Evolutionary conservation across 2,797 vertebrate genomes (phyloP).

Genomic region (Pogoniulus pusillus): DNA sequence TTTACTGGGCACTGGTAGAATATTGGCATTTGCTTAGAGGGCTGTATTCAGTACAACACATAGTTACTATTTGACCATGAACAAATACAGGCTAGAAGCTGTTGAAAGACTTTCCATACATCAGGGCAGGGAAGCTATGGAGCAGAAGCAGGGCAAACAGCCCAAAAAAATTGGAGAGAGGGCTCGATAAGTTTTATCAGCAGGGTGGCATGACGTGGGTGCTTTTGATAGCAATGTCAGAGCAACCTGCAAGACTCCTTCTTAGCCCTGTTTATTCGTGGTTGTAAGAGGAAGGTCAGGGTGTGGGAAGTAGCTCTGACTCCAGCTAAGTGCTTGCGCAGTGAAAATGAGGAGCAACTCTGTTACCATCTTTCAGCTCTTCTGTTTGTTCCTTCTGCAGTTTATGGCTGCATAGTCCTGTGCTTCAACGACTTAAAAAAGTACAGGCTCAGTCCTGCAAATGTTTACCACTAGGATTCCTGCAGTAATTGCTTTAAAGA

Average conservation of each 20-base stretch:
- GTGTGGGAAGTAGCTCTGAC: not conserved
- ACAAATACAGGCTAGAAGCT: not conserved
- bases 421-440: not conserved
- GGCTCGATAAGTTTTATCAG: slow-evolving; percentile 27
- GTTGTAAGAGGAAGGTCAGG: not conserved
- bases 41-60: not conserved
- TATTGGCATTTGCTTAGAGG: not conserved
- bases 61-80: not conserved
- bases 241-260: not conserved
- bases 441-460: not conserved
- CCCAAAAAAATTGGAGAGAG: not conserved
- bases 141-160: slow-evolving; percentile 4
- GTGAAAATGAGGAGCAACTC: not conserved
- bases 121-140: not conserved
- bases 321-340: not conserved
- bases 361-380: not conserved
- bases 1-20: not conserved
- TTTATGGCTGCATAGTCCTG: not conserved
- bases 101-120: not conserved
- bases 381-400: not conserved
- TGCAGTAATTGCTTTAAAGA: not conserved
- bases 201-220: not conserved
- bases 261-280: not conserved
- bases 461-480: not conserved
- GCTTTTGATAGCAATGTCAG: not conserved